Percentiles rank a stretch among this genome's conserved stretches.
Conservation (phyloP, 1,140 invertebrate genomes). For the Colletes gigas region DNA sequence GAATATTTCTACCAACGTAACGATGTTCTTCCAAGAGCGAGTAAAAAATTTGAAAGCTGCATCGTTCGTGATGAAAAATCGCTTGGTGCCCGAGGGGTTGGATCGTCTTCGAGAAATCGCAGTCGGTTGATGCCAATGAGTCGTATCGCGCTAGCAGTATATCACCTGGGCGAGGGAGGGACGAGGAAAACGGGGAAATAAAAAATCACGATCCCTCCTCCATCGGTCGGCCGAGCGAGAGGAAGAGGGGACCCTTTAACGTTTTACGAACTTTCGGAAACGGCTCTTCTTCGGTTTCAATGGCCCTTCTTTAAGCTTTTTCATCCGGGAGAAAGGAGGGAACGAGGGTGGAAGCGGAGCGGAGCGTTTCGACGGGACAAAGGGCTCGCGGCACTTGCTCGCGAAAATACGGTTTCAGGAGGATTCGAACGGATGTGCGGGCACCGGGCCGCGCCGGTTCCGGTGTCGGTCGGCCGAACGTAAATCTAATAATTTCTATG, state of each 20-base stretch:
- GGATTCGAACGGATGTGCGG: background rate
- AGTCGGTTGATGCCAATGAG: background rate
- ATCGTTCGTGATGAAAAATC: too few relatives aligned
- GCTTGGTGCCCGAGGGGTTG: too few relatives aligned
- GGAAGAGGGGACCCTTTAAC: conserved; percentile 20
- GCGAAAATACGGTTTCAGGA: background rate
- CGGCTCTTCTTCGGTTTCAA: conserved; percentile 51
- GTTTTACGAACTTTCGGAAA: conserved; percentile 49
- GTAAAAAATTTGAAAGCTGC: too few relatives aligned
- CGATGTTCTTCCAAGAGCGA: too few relatives aligned
- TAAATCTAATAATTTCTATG: conserved; percentile 18
- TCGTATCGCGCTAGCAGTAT: background rate
- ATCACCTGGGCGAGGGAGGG: conserved; percentile 5
- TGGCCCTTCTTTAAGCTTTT: conserved; percentile 24
- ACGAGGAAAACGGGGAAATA: background rate
- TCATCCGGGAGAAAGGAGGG: conserved; percentile 9
- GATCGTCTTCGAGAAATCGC: too few relatives aligned
- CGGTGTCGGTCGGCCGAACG: background rate
- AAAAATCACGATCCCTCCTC: background rate
- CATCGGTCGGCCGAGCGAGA: conserved; percentile 4
- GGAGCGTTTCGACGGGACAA: conserved; percentile 15
- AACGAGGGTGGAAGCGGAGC: background rate
- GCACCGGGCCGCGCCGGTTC: background rate
- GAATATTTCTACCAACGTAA: too few relatives aligned
- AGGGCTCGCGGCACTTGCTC: background rate